Evolutionary conservation across 2,797 vertebrate species (phyloP), one percentile per base, ranked within the genome.

Genomic region (Anguilla pacifica): DNA sequence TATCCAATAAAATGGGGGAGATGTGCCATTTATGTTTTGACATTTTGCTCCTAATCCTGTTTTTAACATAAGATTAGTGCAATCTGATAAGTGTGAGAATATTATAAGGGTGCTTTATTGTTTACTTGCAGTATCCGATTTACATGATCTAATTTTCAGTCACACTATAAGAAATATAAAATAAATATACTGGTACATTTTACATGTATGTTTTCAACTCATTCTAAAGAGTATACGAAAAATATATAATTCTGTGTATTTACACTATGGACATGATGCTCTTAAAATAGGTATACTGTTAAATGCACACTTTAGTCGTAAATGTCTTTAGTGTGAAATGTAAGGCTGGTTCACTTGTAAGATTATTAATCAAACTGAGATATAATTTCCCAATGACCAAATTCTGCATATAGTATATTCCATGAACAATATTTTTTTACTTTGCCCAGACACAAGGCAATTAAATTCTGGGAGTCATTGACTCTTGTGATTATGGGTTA

Each of bases 231-330:
- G 43, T 17, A 9, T 87, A 74, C 17, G 90, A 90, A 92, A 92
- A 94, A 93, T 89, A 81, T 88, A 88, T 96, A 95, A 96, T 93
- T 96, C 92, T 89, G 59, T 88, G 87, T 96, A 96, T 96, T 93
- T 96, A 97, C 95, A 96, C 88, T 95, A 96, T 95, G 89, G 92
- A 96, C 95, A 96, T 90, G 92, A 90, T 86, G 87, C 86, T 72
- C 89, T 88, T 67, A 49, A 89, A 88, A 90, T 88, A 89, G 53
- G 91, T 90, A 43, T 91, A 92, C 85, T 90, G 85, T 93, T 86
- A 93, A 95, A 94, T 95, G 93, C 93, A 95, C 93, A 85, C 88
- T 46, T 46, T 46, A 46, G 43, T 86, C 92, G 19, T 15, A 59
- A 70, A 28, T 92, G 91, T 89, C 91, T 92, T 90, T 51, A 82